Base-by-base conservation (phyloP, 35 echinoderm and acorn worm species). In the Patiria miniata region DNA sequence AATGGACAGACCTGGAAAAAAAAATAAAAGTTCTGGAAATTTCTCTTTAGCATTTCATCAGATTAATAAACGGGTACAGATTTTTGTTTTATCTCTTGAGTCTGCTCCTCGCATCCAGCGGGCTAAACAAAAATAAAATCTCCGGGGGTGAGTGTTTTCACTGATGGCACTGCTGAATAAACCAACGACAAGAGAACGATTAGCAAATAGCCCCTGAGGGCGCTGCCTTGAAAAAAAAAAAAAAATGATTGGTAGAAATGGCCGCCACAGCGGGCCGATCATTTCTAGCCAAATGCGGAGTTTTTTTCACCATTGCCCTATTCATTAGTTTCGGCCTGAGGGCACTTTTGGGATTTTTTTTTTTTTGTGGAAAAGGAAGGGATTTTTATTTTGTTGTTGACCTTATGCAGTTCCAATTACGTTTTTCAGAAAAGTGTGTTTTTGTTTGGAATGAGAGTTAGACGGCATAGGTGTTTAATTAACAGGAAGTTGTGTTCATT, bases 161-260 rank as follows among this genome's bases (percentile, higher is more conserved):
- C 65, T 73, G 65, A 26, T 73, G 65, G 34, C 9, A 36, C 65
- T 73, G 65, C 65, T 73, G 65, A 73, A 73, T 3, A 73, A 73
- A 73, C 65, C n/a, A 23, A 32, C 65, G 23, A 73, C 65, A 73
- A 34, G 26, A 26, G 65, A 73, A 73, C 26, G 65, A 73, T 73
- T 73, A 73, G 65, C 26, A 10, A 22, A 32, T 73, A 26, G 5
- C 65, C 65, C 65, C 65, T 23, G 19, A 34, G 65, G 65, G 65
- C 6, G 19, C 8, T 30, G 14, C 26, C 65, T 23, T 10, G 29
- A 73, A 47, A 47, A 47, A 47, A 47, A 47, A 47, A 47, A 47
- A 47, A 47, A 73, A 30, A 30, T 60, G 57, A 60, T 60, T 60
- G 65, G 65, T 26, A 69, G 34, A 69, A 69, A 69, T 15, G 18